Conservation (phyloP, 2,113 vertebrate species). For the Dunckerocampus dactyliophorus region DNA sequence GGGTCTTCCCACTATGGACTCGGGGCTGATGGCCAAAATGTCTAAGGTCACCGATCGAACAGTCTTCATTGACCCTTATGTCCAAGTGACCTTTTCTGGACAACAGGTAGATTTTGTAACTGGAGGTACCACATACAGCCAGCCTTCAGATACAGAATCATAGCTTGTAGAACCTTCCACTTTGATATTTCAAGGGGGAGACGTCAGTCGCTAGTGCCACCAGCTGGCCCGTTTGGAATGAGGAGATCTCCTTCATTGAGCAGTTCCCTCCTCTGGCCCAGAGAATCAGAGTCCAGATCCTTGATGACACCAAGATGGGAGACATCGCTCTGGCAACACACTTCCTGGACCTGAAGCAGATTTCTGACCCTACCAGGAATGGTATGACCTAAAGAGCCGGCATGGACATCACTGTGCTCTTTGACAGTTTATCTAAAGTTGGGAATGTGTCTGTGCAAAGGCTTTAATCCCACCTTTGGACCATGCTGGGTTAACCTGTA, state of each 20-base stretch:
- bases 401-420: neutral
- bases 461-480: slow-evolving; percentile 89
- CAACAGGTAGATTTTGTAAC: slow-evolving; percentile 76
- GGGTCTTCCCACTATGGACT: slow-evolving; percentile 84
- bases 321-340: slow-evolving; percentile 85
- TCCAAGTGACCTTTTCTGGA: slow-evolving; percentile 84
- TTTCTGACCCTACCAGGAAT: slow-evolving; percentile 84
- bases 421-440: neutral
- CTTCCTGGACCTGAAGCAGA: slow-evolving; percentile 85
- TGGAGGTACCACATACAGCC: too few relatives aligned
- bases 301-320: slow-evolving; percentile 82
- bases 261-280: slow-evolving; percentile 89
- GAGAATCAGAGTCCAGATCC: slow-evolving; percentile 83
- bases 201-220: slow-evolving; percentile 78
- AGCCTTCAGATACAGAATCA: neutral
- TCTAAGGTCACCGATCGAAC: slow-evolving; percentile 83
- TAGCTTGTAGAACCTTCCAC: neutral
- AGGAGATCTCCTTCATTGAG: slow-evolving; percentile 91
- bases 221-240: slow-evolving; percentile 82
- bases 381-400: slow-evolving; percentile 54
- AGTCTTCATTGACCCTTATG: slow-evolving; percentile 84
- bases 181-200: slow-evolving; percentile 77
- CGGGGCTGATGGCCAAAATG: slow-evolving; percentile 83
- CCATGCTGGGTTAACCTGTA: slow-evolving; percentile 89
- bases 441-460: slow-evolving; percentile 35